Base-by-base conservation (phyloP, 2,113 vertebrate species). In the Oncorhynchus masou region DNA sequence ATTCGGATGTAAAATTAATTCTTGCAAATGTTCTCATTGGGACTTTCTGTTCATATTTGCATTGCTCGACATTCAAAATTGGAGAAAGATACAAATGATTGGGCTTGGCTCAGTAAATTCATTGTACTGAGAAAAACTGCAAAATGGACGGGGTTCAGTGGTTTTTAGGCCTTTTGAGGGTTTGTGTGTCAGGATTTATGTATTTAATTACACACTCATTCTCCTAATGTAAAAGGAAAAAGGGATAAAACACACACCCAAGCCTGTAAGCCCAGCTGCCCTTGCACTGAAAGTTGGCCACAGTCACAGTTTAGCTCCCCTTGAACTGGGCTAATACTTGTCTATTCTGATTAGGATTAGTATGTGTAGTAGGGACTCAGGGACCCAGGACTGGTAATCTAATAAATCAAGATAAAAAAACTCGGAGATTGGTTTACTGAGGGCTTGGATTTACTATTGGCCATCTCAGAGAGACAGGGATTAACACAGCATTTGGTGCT, bases 331-430 rank as follows among this genome's bases (percentile, higher is more conserved):
- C 91, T 95, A 94, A 94, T 93, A 89, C 92, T 93, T 94, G 95
- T 96, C 94, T 94, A 90, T 91, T 94, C 92, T 83, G 93, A 95
- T 95, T 96, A 94, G 94, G 95, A 95, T 95, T 94, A 95, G 95
- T 91, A 84, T 85, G 85, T 89, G 89, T 92, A 67, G 90, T 83
- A 88, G 86, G 84, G 87, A 91, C 87, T 95, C 92, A 91, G 89
- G 88, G 90, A 94, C 86, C 91, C 90, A 87, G 93, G 87, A 90
- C 91, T 92, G 90, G 94, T 97, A 92, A 94, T 94, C 94, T 95
- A 95, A 91, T 93, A 95, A 95, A 95, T 94, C 90, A 88, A 92
- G 92, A 92, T 92, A 93, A 95, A 95, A 54, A 94, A 96, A 94
- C 92, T 94, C 91, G 70, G 85, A 89, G 93, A 95, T 95, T 94